Conservation (phyloP, 2,797 vertebrate genomes). For the Coendou prehensilis region DNA sequence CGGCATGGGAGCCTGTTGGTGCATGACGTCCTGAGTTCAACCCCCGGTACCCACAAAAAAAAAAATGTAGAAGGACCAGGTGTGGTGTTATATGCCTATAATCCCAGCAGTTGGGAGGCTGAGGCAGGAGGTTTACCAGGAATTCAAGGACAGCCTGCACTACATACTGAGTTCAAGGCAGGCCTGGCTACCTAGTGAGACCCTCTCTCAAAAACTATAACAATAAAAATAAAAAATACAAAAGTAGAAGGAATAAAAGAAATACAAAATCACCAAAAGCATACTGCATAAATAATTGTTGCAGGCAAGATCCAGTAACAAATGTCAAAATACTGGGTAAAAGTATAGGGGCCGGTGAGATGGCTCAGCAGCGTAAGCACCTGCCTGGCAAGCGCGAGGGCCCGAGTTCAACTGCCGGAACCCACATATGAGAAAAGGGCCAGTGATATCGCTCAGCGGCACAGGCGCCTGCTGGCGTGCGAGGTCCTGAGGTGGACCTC, state of each 20-base stretch:
- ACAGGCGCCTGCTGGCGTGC: too few species aligned
- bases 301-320: background rate
- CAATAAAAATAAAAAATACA: background rate
- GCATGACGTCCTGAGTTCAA: too few species aligned
- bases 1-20: too few species aligned
- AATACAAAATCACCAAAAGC: conserved; percentile 48
- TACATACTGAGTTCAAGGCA: background rate
- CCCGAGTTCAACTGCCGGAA: too few species aligned
- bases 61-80: background rate
- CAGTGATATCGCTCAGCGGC: too few species aligned
- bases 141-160: background rate
- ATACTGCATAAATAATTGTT: background rate
- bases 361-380: too few species aligned
- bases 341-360: background rate
- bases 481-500: too few species aligned
- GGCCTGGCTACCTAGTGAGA: background rate
- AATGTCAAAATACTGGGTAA: background rate
- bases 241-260: background rate
- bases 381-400: too few species aligned
- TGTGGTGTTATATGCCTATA: background rate
- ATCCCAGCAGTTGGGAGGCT: background rate
- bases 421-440: too few species aligned
- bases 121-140: background rate
- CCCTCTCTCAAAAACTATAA: background rate
- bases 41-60: too few species aligned